Conservation (phyloP, 2,113 vertebrate species). For the Onychostruthus taczanowskii region DNA sequence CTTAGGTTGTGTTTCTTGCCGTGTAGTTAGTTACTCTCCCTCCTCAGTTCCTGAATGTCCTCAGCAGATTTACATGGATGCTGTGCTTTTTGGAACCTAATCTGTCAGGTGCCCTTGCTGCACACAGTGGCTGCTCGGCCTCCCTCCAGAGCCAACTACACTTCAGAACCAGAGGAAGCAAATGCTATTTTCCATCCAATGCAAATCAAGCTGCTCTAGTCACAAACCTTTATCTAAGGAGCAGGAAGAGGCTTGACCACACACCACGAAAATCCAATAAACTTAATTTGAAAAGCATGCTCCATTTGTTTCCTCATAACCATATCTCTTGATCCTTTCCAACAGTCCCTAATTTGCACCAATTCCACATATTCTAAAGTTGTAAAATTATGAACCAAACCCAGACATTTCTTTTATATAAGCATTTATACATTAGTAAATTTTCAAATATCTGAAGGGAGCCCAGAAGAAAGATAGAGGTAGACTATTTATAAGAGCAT, state of each 20-base stretch:
- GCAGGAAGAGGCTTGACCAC: neutral
- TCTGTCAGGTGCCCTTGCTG: neutral
- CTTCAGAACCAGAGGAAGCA: neutral
- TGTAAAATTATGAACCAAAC: neutral
- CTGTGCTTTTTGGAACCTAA: fast-evolving
- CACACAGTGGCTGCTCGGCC: fast-evolving
- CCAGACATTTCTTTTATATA: neutral
- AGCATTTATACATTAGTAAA: neutral
- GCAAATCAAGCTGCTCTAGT: neutral
- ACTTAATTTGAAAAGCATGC: fast-evolving
- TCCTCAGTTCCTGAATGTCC: neutral
- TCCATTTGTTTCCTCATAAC: neutral
- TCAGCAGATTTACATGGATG: neutral
- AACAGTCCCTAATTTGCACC: neutral
- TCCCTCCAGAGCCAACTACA: fast-evolving
- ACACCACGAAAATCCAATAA: neutral
- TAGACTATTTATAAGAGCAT: neutral
- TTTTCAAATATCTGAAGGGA: neutral
- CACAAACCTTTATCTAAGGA: neutral
- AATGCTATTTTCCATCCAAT: neutral
- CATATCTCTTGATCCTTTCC: neutral
- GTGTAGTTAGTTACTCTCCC: fast-evolving
- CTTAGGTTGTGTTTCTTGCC: neutral
- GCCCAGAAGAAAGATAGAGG: neutral
- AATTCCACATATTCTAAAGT: neutral